Conservation (phyloP, 2,888 invertebrate species). For the Mantis religiosa region DNA sequence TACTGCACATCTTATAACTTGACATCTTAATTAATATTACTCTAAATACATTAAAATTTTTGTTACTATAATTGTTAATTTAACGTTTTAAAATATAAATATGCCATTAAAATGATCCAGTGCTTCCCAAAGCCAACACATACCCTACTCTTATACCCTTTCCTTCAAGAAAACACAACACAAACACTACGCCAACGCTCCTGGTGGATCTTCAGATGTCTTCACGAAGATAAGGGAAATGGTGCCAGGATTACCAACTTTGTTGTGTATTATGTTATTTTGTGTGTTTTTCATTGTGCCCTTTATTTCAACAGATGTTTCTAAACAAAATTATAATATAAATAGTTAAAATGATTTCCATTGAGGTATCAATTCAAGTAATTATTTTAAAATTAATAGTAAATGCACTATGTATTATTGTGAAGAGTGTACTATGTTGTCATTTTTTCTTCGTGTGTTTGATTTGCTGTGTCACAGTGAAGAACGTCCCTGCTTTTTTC, state of each 20-base stretch:
- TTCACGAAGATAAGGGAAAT: background rate
- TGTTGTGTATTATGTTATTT: background rate
- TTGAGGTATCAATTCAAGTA: too few species aligned
- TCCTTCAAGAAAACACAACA: background rate
- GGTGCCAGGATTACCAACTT: background rate
- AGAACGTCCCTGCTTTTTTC: background rate
- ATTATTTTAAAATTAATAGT: too few species aligned
- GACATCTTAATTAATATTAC: too few species aligned
- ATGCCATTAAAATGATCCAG: background rate
- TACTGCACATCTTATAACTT: too few species aligned
- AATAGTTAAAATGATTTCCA: too few species aligned
- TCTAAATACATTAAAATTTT: too few species aligned
- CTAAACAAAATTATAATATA: too few species aligned
- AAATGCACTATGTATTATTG: too few species aligned
- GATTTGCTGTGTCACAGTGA: background rate
- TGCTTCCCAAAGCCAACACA: background rate
- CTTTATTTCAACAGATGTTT: too few species aligned
- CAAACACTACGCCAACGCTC: background rate
- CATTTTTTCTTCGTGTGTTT: background rate
- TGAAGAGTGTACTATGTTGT: background rate
- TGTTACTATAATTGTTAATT: too few species aligned
- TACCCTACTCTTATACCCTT: background rate
- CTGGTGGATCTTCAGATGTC: background rate
- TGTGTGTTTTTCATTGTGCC: background rate
- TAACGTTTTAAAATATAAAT: too few species aligned